Evolutionary conservation across 2,888 invertebrate genomes (phyloP).

Genomic region (Campoplex nolae): DNA sequence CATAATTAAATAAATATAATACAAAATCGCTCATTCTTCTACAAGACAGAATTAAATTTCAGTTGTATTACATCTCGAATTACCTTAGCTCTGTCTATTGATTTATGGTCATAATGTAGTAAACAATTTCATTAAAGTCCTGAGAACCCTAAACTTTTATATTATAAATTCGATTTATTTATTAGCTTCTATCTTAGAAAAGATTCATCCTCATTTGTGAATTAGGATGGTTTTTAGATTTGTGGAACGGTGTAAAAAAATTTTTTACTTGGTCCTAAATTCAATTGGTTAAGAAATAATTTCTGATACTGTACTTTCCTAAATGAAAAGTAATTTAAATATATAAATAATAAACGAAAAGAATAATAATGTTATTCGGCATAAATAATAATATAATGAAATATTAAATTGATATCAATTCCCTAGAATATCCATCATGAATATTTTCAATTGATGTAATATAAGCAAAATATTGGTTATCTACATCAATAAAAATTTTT

Average conservation of each 20-base stretch:
- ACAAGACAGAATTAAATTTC: background rate
- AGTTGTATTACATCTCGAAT: background rate
- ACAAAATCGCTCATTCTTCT: background rate
- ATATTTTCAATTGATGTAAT: no score
- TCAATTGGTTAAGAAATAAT: background rate
- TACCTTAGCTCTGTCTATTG: background rate
- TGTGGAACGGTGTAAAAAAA: background rate
- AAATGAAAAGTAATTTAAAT: background rate
- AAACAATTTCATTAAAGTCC: background rate
- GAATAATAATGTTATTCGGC: background rate
- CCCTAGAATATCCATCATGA: no score
- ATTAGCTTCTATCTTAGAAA: background rate
- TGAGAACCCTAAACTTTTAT: background rate
- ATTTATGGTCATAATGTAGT: no score
- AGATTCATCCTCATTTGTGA: background rate
- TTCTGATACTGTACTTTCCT: background rate
- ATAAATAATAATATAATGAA: background rate
- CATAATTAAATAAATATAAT: background rate
- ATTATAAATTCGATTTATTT: background rate
- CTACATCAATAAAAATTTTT: background rate
- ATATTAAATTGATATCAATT: background rate
- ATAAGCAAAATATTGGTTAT: background rate
- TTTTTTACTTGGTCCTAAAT: background rate
- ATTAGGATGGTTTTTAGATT: no score
- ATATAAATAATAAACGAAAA: background rate